Evolutionary conservation across 2,797 vertebrate genomes (phyloP), one percentile per base, ranked within the genome.

Genomic region (Hydrocynus forskahlii): DNA sequence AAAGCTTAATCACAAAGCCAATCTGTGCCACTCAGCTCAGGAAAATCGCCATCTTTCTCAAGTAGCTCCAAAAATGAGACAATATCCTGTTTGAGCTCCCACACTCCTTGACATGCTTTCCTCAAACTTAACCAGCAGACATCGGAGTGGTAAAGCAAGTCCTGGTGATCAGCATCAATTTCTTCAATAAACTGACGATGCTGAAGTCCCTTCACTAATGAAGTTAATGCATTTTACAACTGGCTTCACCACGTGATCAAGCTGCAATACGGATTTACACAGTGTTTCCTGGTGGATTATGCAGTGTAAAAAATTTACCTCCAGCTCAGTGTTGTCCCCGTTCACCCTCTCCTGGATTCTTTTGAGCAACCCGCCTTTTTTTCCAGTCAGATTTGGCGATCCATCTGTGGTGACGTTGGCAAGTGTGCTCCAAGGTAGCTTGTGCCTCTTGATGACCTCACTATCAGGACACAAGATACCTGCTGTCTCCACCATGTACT

Each of bases 321-420:
- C 70, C 74, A 71, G 70, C 3, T 80, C 81, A 81, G 82, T 68
- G 63, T 80, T 78, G 67, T 79, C 64, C 0, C 79, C 50, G 76
- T 82, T 76, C 38, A 83, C 86, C 38, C 62, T 88, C 9, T 86
- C 70, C 57, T 86, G 80, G 45, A 88, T 85, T 86, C 74, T 64
- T 64, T 64, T 64, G 62, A 64, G 62, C 62, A 25, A n/a, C 25
- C 60, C 60, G 4, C 29, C 60, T 2, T 29, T 63, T 63, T 63
- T 35, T 63, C 60, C 23, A 63, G 60, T 63, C 60, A 63, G 21
- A 63, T 63, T 35, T 63, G 60, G 59, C 3, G 59, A 23, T 62
- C n/a, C 59, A 25, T 63, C 25, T 63, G 60, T 63, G 7, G 5
- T 48, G 8, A 50, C 12, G 10, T 50, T 50, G 48, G 48, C 10